These are phyloP conservation scores for Aporophyla lueneburgensis DNA, from an alignment of 2,888 invertebrate genomes.

Conservation along the genomic window DNA sequence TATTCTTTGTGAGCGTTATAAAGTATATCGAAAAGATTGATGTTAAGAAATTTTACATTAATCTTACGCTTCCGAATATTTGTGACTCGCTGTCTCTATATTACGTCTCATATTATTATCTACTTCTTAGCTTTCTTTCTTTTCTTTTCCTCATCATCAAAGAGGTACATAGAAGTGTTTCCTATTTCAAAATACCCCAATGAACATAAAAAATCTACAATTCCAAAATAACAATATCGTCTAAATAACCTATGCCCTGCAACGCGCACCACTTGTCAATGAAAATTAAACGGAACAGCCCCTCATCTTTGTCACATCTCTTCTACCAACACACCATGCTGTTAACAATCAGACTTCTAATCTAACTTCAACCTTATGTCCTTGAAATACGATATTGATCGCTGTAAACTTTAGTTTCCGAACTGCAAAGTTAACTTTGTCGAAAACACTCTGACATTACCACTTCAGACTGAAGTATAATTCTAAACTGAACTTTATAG, in stretches of 20 bases:
- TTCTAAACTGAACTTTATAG: constrained; percentile 63
- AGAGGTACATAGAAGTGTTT: too few species aligned
- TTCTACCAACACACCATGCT: constrained; percentile 50
- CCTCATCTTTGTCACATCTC: constrained; percentile 82
- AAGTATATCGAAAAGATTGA: not conserved
- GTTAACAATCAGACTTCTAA: not conserved
- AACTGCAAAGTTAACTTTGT: constrained; percentile 42
- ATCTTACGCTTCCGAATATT: not conserved
- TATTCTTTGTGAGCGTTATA: not conserved
- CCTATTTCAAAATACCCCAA: not conserved
- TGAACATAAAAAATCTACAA: constrained; percentile 15
- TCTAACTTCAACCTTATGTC: constrained; percentile 44
- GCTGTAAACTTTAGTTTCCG: not conserved
- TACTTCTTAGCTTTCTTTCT: not conserved
- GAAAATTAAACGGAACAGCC: constrained; percentile 84
- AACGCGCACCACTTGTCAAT: constrained; percentile 79
- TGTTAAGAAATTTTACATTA: too few species aligned
- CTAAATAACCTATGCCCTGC: constrained; percentile 57
- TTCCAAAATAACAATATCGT: constrained; percentile 41
- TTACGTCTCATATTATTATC: too few species aligned
- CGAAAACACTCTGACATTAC: constrained; percentile 28
- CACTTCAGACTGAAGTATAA: constrained; percentile 10
- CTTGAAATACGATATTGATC: constrained; percentile 26
- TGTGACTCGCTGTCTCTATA: not conserved
- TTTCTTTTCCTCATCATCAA: not conserved